phyloP scores from a whole-genome alignment of 2,113 vertebrate genomes.

The Falco punctatus region DNA sequence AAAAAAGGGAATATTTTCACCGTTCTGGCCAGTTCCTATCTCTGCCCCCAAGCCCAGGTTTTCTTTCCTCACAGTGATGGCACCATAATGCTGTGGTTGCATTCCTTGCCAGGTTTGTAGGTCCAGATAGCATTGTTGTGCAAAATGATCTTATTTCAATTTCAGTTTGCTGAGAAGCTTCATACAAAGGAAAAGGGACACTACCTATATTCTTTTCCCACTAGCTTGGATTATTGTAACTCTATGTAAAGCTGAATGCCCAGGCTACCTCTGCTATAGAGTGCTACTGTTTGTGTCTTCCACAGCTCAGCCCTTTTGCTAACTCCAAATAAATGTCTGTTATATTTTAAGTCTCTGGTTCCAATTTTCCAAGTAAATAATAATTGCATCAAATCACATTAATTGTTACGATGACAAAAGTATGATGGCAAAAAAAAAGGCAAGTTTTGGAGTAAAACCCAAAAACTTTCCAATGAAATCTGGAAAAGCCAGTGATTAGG shows the following conservation, averaged over 20 bases:
- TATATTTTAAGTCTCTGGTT: neutral
- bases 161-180: neutral
- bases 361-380: neutral
- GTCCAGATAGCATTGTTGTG: neutral
- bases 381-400: neutral
- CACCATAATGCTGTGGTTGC: neutral
- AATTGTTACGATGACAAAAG: neutral
- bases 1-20: neutral
- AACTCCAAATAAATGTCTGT: neutral
- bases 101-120: rapidly evolving
- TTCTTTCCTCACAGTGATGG: neutral
- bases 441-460: neutral
- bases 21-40: neutral
- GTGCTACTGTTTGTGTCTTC: neutral
- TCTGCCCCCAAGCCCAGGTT: neutral
- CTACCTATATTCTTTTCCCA: neutral
- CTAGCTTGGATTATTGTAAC: neutral
- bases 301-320: neutral
- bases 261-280: neutral
- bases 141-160: neutral
- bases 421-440: rapidly evolving
- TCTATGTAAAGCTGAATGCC: neutral
- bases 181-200: neutral
- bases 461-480: neutral
- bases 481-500: neutral